Percentiles rank a stretch among this genome's conserved stretches.
Evolutionary conservation across 2,888 invertebrate genomes (phyloP).

Genomic region (Stegana nigrithorax): DNA sequence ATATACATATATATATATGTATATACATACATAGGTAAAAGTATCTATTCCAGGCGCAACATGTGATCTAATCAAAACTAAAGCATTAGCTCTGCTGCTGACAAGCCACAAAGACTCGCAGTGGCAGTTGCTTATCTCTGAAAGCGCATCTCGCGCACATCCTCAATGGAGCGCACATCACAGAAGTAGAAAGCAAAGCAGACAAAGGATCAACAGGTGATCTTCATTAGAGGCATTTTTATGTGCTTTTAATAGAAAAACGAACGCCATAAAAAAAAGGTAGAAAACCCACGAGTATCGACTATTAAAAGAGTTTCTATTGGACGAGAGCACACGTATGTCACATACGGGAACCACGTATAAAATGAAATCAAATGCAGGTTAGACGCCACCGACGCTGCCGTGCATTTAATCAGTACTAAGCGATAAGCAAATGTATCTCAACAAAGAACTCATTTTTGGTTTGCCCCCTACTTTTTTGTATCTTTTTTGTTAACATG

Average conservation of each 20-base stretch:
- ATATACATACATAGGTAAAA: no score
- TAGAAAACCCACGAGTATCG: not conserved
- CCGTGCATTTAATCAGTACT: not conserved
- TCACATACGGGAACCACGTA: constrained; percentile 29
- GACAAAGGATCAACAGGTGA: constrained; percentile 61
- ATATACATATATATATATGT: no score
- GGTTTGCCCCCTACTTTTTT: no score
- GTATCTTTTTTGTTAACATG: no score
- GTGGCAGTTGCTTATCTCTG: constrained; percentile 8
- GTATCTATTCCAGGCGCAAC: no score
- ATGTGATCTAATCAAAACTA: no score
- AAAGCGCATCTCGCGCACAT: constrained; percentile 16
- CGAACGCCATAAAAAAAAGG: constrained; percentile 20
- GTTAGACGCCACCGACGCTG: constrained; percentile 3
- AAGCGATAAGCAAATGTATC: not conserved
- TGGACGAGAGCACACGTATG: no score
- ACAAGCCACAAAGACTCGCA: no score
- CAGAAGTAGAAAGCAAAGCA: not conserved
- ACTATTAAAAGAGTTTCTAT: constrained; percentile 43
- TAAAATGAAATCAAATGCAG: constrained; percentile 12
- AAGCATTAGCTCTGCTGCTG: no score
- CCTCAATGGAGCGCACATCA: no score
- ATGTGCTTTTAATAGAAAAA: constrained; percentile 53
- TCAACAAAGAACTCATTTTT: no score
- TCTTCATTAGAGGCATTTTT: constrained; percentile 52